Conservation (phyloP, 1,140 invertebrate genomes). For the Gonioctena quinquepunctata region DNA sequence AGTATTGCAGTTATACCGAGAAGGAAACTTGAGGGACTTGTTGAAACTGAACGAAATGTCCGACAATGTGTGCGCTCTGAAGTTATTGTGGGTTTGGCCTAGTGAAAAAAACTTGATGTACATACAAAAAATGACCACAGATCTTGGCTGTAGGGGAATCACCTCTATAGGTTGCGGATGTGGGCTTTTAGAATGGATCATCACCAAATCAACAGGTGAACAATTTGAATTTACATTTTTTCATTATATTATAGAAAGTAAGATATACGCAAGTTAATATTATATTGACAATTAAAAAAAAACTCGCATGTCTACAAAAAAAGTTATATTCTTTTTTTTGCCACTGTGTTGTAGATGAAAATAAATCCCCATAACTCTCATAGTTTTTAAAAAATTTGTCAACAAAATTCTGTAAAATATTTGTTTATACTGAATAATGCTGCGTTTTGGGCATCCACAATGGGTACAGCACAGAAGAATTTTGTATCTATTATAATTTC, state of each 20-base stretch:
- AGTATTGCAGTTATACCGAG: slow-evolving; percentile 35
- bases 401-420: not conserved
- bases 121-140: slow-evolving; percentile 48
- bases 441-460: too few relatives aligned
- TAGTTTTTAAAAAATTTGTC: too few relatives aligned
- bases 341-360: too few relatives aligned
- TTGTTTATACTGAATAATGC: too few relatives aligned
- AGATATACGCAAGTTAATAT: not conserved
- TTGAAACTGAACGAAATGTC: slow-evolving; percentile 41
- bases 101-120: slow-evolving; percentile 57
- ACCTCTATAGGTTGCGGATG: slow-evolving; percentile 63
- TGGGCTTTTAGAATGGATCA: slow-evolving; percentile 63
- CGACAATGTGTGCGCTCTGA: slow-evolving; percentile 42
- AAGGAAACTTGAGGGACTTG: slow-evolving; percentile 45
- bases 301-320: not conserved
- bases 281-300: not conserved
- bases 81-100: slow-evolving; percentile 65
- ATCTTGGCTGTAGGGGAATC: slow-evolving; percentile 51
- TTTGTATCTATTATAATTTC: too few relatives aligned
- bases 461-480: too few relatives aligned
- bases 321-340: too few relatives aligned
- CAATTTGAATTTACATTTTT: too few relatives aligned
- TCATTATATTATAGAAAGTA: too few relatives aligned
- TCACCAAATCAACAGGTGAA: slow-evolving; percentile 58
- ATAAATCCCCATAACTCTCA: too few relatives aligned